phyloP scores from a whole-genome alignment of 2,888 invertebrate genomes.

The Agrotis segetum region DNA sequence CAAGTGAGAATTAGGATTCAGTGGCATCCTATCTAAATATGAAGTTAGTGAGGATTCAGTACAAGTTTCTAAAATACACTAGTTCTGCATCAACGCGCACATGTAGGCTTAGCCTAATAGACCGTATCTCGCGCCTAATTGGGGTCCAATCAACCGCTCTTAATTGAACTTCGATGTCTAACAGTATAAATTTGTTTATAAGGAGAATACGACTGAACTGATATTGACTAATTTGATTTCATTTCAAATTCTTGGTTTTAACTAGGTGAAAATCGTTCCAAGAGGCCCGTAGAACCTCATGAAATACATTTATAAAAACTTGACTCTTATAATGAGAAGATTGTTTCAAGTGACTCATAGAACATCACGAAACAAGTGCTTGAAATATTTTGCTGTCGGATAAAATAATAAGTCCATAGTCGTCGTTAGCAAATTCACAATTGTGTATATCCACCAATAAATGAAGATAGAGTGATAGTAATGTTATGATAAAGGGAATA shows the following conservation, averaged over 20 bases:
- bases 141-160: constrained; percentile 48
- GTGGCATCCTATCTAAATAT: background rate
- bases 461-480: no score
- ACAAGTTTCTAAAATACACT: constrained; percentile 3
- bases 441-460: background rate
- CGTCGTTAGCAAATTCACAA: no score
- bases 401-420: no score
- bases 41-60: background rate
- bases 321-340: no score
- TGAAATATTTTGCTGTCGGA: background rate
- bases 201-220: background rate
- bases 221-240: background rate
- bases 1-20: background rate
- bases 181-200: background rate
- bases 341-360: background rate
- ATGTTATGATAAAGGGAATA: background rate
- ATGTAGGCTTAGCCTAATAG: constrained; percentile 17
- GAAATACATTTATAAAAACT: no score
- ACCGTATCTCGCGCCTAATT: constrained; percentile 52
- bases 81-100: constrained; percentile 11
- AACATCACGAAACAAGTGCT: background rate
- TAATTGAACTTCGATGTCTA: constrained; percentile 54
- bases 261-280: no score
- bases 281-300: no score
- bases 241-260: no score